Evolutionary conservation across 1,140 invertebrate species (phyloP).

Genomic region (Microplitis demolitor): DNA sequence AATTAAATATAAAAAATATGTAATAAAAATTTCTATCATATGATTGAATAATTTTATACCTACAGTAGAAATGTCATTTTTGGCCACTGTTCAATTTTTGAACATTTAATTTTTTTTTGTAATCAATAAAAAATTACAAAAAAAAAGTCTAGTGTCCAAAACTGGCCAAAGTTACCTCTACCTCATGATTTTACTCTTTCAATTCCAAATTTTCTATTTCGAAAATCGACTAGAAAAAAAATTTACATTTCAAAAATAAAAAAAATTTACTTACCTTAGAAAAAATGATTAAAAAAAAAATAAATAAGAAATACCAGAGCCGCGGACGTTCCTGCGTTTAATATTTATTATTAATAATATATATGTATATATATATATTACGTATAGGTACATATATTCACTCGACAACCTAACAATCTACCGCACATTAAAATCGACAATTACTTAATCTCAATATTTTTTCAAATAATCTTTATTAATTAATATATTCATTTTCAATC

Average conservation of each 20-base stretch:
- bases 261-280: background rate
- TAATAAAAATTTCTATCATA: too few relatives aligned
- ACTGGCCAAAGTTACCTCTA: too few relatives aligned
- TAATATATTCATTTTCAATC: background rate
- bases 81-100: too few relatives aligned
- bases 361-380: slow-evolving; percentile 22
- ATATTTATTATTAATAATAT: slow-evolving; percentile 5
- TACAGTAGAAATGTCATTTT: too few relatives aligned
- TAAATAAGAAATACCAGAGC: background rate
- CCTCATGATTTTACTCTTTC: too few relatives aligned
- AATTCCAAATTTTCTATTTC: background rate
- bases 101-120: too few relatives aligned
- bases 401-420: slow-evolving; percentile 14
- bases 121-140: too few relatives aligned
- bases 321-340: background rate
- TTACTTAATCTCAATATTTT: background rate
- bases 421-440: background rate
- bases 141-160: too few relatives aligned
- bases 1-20: too few relatives aligned
- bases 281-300: background rate
- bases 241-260: background rate
- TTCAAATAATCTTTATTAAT: background rate
- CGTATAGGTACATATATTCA: slow-evolving; percentile 36
- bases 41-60: too few relatives aligned
- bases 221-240: background rate